Conservation (phyloP, 1,140 invertebrate species). For the Pomacea maculata region DNA sequence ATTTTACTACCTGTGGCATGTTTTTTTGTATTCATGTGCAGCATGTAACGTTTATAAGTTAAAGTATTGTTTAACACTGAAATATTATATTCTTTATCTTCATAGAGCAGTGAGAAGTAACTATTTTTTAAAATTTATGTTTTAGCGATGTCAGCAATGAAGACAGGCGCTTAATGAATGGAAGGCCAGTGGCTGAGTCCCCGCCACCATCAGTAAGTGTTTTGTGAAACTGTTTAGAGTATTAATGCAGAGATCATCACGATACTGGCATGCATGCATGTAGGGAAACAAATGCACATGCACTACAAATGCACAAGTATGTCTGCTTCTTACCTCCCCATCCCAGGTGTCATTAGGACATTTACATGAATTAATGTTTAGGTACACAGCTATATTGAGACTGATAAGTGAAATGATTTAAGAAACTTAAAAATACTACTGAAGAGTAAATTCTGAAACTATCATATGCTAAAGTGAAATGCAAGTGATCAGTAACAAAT, state of each 20-base stretch:
- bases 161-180: slow-evolving; percentile 11
- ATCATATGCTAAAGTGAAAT: not conserved
- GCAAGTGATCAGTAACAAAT: not conserved
- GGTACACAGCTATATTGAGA: no score
- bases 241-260: no score
- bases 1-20: not conserved
- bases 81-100: not conserved
- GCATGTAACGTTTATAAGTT: not conserved
- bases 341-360: no score
- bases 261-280: no score
- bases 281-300: no score
- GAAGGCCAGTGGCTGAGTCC: slow-evolving; percentile 15
- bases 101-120: not conserved
- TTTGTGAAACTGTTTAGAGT: not conserved
- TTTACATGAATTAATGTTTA: no score
- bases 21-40: not conserved
- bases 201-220: slow-evolving; percentile 31
- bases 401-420: no score
- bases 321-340: no score
- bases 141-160: slow-evolving; percentile 7
- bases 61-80: not conserved
- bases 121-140: not conserved
- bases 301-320: no score
- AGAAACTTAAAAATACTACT: no score
- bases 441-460: no score